Conservation (phyloP, 2,113 vertebrate genomes). For the Dissostichus mawsoni region DNA sequence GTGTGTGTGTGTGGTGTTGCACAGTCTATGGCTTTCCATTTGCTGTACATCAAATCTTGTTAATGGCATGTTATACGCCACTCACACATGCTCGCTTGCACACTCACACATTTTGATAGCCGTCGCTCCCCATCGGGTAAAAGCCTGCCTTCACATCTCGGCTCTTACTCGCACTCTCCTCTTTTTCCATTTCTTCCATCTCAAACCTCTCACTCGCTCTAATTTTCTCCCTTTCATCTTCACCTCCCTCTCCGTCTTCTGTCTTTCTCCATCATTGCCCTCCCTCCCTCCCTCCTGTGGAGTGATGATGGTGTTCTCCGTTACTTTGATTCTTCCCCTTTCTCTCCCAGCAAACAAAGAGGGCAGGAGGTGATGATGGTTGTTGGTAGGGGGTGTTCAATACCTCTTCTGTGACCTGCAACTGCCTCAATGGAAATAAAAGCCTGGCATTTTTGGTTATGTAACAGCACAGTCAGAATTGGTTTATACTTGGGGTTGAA, state of each 20-base stretch:
- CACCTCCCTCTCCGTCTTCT: not conserved
- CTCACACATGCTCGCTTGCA: slow-evolving; percentile 8
- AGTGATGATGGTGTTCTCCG: slow-evolving; percentile 36
- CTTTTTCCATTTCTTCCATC: not conserved
- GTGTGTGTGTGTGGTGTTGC: not conserved
- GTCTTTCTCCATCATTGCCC: slow-evolving; percentile 2
- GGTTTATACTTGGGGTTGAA: not conserved
- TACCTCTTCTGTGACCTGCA: slow-evolving; percentile 9
- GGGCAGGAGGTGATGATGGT: slow-evolving; percentile 29
- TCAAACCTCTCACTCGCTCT: slow-evolving; percentile 8
- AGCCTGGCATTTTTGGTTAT: slow-evolving; percentile 2
- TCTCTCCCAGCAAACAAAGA: slow-evolving; percentile 17
- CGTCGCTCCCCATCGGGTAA: slow-evolving; percentile 7
- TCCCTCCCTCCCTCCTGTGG: slow-evolving; percentile 16
- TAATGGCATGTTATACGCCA: slow-evolving; percentile 15
- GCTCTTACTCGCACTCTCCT: slow-evolving; percentile 7
- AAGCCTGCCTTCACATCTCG: slow-evolving; percentile 5
- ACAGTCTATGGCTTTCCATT: slow-evolving; percentile 1
- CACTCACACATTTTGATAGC: slow-evolving; percentile 36
- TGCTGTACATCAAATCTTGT: slow-evolving; percentile 11
- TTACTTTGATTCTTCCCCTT: not conserved
- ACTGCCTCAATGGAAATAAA: not conserved
- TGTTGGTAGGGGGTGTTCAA: slow-evolving; percentile 4
- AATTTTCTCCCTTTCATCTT: slow-evolving; percentile 16
- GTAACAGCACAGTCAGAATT: not conserved